Evolutionary conservation across 2,113 vertebrate species (phyloP), one percentile per base, ranked within the genome.

Genomic region (Thomomys bottae): DNA sequence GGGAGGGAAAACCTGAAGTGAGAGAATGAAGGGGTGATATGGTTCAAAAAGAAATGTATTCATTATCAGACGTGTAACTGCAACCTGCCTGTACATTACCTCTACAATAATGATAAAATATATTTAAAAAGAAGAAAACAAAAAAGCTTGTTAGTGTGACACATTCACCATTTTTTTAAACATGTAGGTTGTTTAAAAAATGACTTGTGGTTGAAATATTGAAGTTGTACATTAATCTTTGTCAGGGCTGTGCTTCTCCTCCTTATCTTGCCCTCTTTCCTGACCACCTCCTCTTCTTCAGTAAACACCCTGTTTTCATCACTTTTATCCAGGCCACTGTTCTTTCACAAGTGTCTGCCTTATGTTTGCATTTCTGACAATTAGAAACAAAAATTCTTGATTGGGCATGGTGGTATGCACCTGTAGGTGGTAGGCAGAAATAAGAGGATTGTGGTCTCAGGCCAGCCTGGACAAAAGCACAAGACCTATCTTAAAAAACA

Each of bases 141-240:
- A 54, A 75, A 87, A 75, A 61, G 23, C 5, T 4, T 21, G 23
- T 54, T 49, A 49, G 28, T 75, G 72, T 54, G 67, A 64, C 67
- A 84, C 67, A 20, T 68, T 92, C 71, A 24, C 15, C 6, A 3
- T 15, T 32, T 79, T 72, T 87, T 40, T 66, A n/a, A n/a, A 73
- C 49, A 32, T 75, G 42, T 59, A 14, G 12, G 30, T 6, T 66
- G 49, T 75, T 82, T 76, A 66, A 81, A 36, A 70, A 36, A n/a
- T 91, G 75, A 88, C 80, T 83, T 94, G 67, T 64, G 83, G 61
- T 32, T 79, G 38, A 87, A 71, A 80, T 94, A 88, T 83, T 93
- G 90, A 83, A 86, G 49, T 9, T 0, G 42, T 79, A 23, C 45
- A 70, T 30, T 86, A 91, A 77, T 71, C 70, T 88, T 72, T 88